phyloP scores from a whole-genome alignment of 2,797 vertebrate genomes.

The Octomys mimax region DNA sequence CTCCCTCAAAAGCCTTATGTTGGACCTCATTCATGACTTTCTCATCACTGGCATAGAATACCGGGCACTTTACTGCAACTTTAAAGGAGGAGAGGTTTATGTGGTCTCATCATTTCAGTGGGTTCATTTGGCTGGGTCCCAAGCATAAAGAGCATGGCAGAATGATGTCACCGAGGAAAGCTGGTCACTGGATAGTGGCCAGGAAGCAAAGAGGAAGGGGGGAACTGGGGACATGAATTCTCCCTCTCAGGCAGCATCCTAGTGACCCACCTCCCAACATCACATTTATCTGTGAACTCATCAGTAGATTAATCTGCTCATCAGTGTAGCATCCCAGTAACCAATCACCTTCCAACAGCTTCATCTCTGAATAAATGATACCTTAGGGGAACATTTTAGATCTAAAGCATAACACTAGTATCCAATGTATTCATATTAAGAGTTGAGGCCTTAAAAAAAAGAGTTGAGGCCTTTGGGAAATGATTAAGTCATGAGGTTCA shows the following conservation, averaged over 20 bases:
- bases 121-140: neutral
- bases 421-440: neutral
- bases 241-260: neutral
- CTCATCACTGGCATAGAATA: neutral
- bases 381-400: neutral
- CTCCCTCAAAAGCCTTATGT: neutral
- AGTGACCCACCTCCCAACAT: neutral
- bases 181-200: neutral
- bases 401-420: neutral
- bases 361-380: neutral
- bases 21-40: neutral
- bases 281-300: neutral
- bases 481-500: neutral
- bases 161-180: neutral
- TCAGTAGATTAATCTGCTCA: neutral
- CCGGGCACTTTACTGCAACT: neutral
- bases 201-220: neutral
- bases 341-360: neutral
- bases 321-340: neutral
- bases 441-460: neutral
- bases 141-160: neutral
- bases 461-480: neutral
- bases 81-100: neutral
- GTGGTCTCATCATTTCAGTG: neutral
- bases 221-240: neutral